These are phyloP conservation scores for Agrochola lota DNA, from an alignment of 2,888 invertebrate genomes.

Conservation along the genomic window DNA sequence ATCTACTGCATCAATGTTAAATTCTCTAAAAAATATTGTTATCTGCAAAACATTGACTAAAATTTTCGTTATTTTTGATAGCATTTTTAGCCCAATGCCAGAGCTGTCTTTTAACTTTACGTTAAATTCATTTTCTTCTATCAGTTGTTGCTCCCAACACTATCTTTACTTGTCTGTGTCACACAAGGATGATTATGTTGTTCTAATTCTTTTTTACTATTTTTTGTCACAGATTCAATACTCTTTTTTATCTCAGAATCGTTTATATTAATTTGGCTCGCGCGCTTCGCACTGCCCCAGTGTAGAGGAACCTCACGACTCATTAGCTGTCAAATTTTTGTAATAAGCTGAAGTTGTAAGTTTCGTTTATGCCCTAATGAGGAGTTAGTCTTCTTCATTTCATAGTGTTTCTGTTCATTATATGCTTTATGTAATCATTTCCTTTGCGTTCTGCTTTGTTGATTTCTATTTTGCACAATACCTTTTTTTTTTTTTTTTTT, in stretches of 20 bases:
- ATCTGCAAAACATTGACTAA: neutral
- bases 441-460: neutral
- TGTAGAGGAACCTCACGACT: neutral
- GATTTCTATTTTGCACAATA: neutral
- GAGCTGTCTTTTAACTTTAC: neutral
- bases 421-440: neutral
- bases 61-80: neutral
- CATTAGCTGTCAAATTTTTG: neutral
- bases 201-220: neutral
- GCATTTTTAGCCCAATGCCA: neutral
- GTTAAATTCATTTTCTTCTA: neutral
- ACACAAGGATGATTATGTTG: neutral
- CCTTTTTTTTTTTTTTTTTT: too few species aligned
- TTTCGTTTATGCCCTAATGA: neutral
- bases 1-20: neutral
- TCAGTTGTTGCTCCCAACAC: too few species aligned
- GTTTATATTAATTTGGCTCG: neutral
- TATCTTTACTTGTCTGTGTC: neutral
- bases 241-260: neutral
- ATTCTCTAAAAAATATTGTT: slow-evolving; percentile 1
- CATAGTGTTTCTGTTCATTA: neutral
- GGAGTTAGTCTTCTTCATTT: neutral
- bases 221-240: neutral
- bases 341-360: neutral
- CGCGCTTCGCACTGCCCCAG: neutral